Conservation (phyloP, 2,797 vertebrate genomes). For the Champsocephalus gunnari region DNA sequence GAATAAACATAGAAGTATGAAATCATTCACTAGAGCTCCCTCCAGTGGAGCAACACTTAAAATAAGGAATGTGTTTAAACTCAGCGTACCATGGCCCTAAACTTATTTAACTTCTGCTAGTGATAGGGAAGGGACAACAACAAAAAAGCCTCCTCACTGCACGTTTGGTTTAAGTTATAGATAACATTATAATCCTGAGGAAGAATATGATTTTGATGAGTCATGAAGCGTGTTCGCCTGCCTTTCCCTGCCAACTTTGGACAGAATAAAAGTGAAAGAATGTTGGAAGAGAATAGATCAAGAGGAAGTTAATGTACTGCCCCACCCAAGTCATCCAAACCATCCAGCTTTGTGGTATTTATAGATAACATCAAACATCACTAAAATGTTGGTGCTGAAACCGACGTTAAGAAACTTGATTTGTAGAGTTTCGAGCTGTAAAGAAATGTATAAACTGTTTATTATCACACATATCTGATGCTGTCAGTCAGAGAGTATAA, state of each 20-base stretch:
- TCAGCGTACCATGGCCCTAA: not conserved
- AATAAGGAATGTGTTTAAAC: not conserved
- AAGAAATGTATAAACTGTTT: not conserved
- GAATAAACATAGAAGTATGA: not conserved
- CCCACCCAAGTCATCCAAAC: no score
- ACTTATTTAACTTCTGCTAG: not conserved
- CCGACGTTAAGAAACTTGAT: no score
- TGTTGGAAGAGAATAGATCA: no score
- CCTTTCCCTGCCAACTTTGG: no score
- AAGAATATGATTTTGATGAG: no score
- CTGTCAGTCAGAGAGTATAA: not conserved
- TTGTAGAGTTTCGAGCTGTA: not conserved
- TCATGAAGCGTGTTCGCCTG: no score
- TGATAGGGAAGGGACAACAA: not conserved
- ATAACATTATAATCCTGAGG: not conserved
- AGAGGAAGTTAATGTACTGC: no score
- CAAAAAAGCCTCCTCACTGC: not conserved
- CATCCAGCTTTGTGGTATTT: no score
- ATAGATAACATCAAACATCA: not conserved
- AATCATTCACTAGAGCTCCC: not conserved
- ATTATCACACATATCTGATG: not conserved
- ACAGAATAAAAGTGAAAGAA: no score
- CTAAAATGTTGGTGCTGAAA: not conserved
- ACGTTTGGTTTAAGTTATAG: not conserved
- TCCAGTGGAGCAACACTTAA: not conserved